A percentile compares a stretch with the other conserved stretches of the same genome.
Evolutionary conservation across 2,797 vertebrate genomes (phyloP).

Genomic region (Gambelia wislizenii): DNA sequence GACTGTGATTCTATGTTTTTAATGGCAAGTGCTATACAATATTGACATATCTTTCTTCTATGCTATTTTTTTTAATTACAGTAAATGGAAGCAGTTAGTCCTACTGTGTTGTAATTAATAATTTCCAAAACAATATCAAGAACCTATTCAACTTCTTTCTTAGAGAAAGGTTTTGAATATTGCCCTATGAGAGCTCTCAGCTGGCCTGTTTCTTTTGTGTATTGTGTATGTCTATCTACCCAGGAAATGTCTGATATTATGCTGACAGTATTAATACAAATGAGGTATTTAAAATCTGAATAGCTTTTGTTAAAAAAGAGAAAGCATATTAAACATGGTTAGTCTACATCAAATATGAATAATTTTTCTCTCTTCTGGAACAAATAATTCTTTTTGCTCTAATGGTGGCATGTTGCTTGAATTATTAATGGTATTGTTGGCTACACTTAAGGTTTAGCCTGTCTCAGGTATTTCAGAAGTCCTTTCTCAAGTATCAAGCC

Average conservation of each 20-base stretch:
- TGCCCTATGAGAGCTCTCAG: conserved; percentile 43
- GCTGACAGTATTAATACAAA: conserved; percentile 64
- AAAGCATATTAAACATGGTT: conserved; percentile 61
- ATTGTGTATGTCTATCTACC: conserved; percentile 14
- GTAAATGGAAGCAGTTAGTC: conserved; percentile 11
- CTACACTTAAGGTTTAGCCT: conserved; percentile 25
- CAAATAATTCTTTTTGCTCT: conserved; percentile 42
- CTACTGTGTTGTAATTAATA: conserved; percentile 50
- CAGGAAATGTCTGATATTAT: conserved; percentile 57
- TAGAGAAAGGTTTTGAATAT: conserved; percentile 53
- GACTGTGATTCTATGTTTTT: neutral
- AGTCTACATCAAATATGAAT: conserved; percentile 46
- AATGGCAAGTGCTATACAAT: neutral
- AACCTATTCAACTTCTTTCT: conserved; percentile 50
- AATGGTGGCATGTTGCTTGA: conserved; percentile 26
- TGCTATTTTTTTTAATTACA: no score
- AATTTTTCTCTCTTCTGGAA: conserved; percentile 16
- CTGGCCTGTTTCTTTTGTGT: conserved; percentile 40
- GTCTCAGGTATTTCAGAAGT: neutral
- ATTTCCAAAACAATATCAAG: conserved; percentile 49
- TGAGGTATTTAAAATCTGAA: conserved; percentile 50
- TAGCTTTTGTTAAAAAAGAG: conserved; percentile 59
- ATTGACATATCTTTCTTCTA: conserved; percentile 28
- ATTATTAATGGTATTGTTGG: conserved; percentile 28
- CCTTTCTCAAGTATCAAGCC: neutral